Percentiles rank a stretch among this genome's conserved stretches.
Evolutionary conservation across 1,140 invertebrate species (phyloP).

Genomic region (Diorhabda sublineata): DNA sequence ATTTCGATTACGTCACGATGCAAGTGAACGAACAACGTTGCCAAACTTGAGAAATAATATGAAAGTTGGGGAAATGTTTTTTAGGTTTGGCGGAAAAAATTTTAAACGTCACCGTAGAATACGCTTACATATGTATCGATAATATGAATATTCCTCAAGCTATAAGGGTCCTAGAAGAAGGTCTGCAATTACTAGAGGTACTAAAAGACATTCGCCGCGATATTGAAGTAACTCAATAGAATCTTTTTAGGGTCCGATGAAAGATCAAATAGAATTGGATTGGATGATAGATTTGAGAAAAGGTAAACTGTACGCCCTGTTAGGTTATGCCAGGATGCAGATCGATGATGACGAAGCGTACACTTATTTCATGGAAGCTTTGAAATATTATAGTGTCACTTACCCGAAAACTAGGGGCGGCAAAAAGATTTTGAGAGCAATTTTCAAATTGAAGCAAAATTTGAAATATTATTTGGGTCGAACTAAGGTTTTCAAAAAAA

Average conservation of each 20-base stretch:
- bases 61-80: not conserved
- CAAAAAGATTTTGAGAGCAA: conserved; percentile 25
- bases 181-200: conserved; percentile 44
- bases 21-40: no score
- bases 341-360: conserved; percentile 44
- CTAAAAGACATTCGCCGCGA: not conserved
- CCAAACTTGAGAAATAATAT: no score
- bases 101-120: conserved; percentile 53
- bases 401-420: conserved; percentile 33
- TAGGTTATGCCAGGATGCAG: conserved; percentile 47
- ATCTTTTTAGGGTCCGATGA: conserved; percentile 30
- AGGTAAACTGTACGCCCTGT: conserved; percentile 49
- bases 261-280: conserved; percentile 43
- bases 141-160: conserved; percentile 52
- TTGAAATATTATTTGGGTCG: conserved; percentile 26
- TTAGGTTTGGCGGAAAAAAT: conserved; percentile 45
- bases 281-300: conserved; percentile 45
- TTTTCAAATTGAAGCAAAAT: conserved; percentile 29
- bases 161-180: conserved; percentile 50
- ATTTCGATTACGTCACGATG: no score
- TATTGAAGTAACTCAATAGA: not conserved
- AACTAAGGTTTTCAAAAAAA: conserved; percentile 21
- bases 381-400: conserved; percentile 29
- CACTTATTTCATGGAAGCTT: conserved; percentile 20
- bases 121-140: conserved; percentile 51